A percentile compares a stretch with the other conserved stretches of the same genome.
phyloP scores from a whole-genome alignment of 2,797 vertebrate species.

The Cyprinella venusta region DNA sequence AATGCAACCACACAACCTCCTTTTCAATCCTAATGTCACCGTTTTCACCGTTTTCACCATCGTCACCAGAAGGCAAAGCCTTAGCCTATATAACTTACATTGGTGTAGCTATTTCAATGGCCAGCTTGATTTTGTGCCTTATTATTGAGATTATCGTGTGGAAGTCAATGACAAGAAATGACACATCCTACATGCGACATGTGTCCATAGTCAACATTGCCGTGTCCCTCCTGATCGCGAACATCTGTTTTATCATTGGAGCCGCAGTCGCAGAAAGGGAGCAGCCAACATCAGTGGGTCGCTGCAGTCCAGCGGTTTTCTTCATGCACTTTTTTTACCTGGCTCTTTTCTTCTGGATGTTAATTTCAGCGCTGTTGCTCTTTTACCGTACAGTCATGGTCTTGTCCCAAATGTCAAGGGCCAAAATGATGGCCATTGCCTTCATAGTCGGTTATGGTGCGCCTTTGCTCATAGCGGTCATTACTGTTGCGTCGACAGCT shows the following conservation, averaged over 20 bases:
- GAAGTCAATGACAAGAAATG: slow-evolving; percentile 84
- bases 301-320: slow-evolving; percentile 84
- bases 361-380: slow-evolving; percentile 86
- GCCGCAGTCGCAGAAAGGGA: slow-evolving; percentile 65
- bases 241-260: slow-evolving; percentile 87
- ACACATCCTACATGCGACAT: slow-evolving; percentile 87
- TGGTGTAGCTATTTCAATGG: slow-evolving; percentile 85
- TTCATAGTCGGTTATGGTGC: slow-evolving; percentile 86
- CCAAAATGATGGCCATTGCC: slow-evolving; percentile 79
- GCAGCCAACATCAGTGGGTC: slow-evolving; percentile 53
- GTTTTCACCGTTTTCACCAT: too few species aligned
- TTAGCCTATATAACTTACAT: slow-evolving; percentile 69
- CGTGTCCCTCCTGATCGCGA: slow-evolving; percentile 83
- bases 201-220: slow-evolving; percentile 89
- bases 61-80: too few species aligned
- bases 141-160: slow-evolving; percentile 86
- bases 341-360: slow-evolving; percentile 94
- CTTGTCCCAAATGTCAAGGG: slow-evolving; percentile 85
- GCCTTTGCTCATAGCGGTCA: slow-evolving; percentile 83
- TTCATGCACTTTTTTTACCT: slow-evolving; percentile 93
- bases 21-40: too few species aligned
- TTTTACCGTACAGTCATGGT: slow-evolving; percentile 87
- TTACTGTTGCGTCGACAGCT: slow-evolving; percentile 84
- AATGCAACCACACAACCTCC: too few species aligned
- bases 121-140: slow-evolving; percentile 82